Base-by-base conservation (phyloP, 2,113 vertebrate species). In the Corvus hawaiiensis region DNA sequence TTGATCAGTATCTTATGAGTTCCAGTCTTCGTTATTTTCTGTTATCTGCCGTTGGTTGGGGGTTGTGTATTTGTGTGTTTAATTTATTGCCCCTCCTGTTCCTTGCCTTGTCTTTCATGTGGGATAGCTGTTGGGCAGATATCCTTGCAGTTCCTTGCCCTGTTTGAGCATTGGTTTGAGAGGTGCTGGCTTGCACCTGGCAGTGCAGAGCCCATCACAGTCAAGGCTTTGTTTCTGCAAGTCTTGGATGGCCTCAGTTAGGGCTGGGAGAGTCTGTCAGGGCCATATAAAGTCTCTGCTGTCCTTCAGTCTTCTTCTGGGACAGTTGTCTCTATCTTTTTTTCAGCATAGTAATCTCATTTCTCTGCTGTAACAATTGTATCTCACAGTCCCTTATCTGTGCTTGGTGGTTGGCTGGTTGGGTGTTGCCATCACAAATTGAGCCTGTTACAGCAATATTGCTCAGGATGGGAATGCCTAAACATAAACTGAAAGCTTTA, bases 61-160 rank as follows among this genome's bases (percentile, higher is more conserved):
- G 8, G 71, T 95, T 74, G 80, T 21, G 72, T 88, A 51, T 83
- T 85, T 95, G 63, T 18, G 4, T 90, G 76, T 66, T 92, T 63
- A 80, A 77, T 97, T 96, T 96, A 95, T 95, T 95, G 49, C 95
- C 52, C 84, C 48, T 90, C 15, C 68, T 44, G 43, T 81, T 97
- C 48, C 89, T 94, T 95, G 73, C 56, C 64, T 89, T 61, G 68
- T 75, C 93, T 97, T 96, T 96, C 84, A 94, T 91, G 86, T 93
- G 72, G 22, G 75, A 51, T 46, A 87, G 43, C 88, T 89, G 86
- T 89, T 94, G 69, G 21, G 21, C 30, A 79, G 88, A 44, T 94
- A 89, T 11, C 69, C 73, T 87, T 92, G 55, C 67, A 80, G 75
- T 62, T 93, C 86, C 72, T 90, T 93, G 72, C 44, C 39, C 15